These are phyloP conservation scores for Eudemis profundana DNA, from an alignment of 2,888 invertebrate genomes.

Conservation along the genomic window DNA sequence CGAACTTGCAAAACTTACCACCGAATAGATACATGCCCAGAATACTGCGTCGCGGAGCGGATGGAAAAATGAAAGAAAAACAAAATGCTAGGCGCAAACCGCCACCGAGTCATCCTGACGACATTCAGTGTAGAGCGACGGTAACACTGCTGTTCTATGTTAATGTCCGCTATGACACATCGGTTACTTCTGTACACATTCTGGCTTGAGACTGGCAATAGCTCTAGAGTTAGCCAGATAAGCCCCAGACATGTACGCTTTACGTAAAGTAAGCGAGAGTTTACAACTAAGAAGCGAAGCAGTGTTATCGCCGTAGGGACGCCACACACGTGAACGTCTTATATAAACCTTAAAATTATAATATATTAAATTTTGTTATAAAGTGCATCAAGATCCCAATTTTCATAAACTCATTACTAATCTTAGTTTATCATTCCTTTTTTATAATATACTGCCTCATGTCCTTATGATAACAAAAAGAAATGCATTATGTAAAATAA, in stretches of 20 bases:
- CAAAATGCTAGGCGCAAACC: constrained; percentile 83
- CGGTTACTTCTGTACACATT: constrained; percentile 18
- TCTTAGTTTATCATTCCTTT: constrained; percentile 70
- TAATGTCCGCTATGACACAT: constrained; percentile 28
- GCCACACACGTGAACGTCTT: constrained; percentile 72
- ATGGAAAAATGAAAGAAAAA: constrained; percentile 84
- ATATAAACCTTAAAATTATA: constrained; percentile 69
- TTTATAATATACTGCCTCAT: constrained; percentile 72
- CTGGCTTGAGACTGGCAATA: constrained; percentile 8
- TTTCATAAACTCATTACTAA: constrained; percentile 62
- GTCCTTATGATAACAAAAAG: constrained; percentile 60
- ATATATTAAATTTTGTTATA: constrained; percentile 72
- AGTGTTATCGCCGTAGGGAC: constrained; percentile 80
- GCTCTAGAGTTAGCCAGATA: constrained; percentile 19
- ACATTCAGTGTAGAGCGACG: constrained; percentile 69
- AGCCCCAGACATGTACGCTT: constrained; percentile 25
- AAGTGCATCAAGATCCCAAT: constrained; percentile 73
- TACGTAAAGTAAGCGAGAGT: constrained; percentile 12
- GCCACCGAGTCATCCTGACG: constrained; percentile 75
- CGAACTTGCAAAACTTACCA: constrained; percentile 99
- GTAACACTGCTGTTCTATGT: constrained; percentile 70
- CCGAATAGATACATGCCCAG: constrained; percentile 99
- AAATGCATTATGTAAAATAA: constrained; percentile 72
- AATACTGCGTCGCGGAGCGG: constrained; percentile 90
- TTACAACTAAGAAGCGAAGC: constrained; percentile 62